Evolutionary conservation across 1,140 invertebrate species (phyloP), one percentile per base, ranked within the genome.

Genomic region (Anthonomus grandis): DNA sequence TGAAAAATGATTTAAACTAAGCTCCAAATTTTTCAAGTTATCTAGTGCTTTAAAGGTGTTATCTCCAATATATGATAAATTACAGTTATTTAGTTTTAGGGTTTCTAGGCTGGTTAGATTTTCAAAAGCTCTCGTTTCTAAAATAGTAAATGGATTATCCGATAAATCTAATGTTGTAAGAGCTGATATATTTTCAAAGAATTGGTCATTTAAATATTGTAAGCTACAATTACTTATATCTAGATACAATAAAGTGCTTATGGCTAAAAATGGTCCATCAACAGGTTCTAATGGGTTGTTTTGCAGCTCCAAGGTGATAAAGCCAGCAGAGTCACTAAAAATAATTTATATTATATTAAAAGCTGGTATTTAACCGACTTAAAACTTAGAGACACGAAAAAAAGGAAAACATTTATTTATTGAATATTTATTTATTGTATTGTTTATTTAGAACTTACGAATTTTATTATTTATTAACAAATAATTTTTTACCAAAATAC

Each of bases 281-380:
- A 85, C 77, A 24, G 76, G 70, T 46, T 76, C 71, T 51, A 87
- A 64, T 0, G 83, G 83, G 69, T 87, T 88, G 59, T 82, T 79
- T 68, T 86, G 84, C 10, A 88, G 75, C 63, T 87, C 84, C 34
- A 88, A 72, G 12, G 83, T 84, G 46, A 86, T 81, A 22, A 88
- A 74, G 6, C 85, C 85, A 8, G 80, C 80, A 54, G 78, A 83
- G 67, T 86, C 83, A 57, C 86, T 87, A 79, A 47, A 67, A 66
- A 51, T 24, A 63, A 57, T 47, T n/a, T n/a, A n/a, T n/a, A n/a
- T n/a, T n/a, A n/a, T n/a, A n/a, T n/a, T n/a, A n/a, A n/a, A n/a
- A n/a, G n/a, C n/a, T n/a, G n/a, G n/a, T n/a, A n/a, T n/a, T n/a
- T n/a, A n/a, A n/a, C n/a, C n/a, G n/a, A n/a, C n/a, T n/a, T n/a